Evolutionary conservation across 2,797 vertebrate species (phyloP), one percentile per base, ranked within the genome.

Genomic region (Bovichtus diacanthus): DNA sequence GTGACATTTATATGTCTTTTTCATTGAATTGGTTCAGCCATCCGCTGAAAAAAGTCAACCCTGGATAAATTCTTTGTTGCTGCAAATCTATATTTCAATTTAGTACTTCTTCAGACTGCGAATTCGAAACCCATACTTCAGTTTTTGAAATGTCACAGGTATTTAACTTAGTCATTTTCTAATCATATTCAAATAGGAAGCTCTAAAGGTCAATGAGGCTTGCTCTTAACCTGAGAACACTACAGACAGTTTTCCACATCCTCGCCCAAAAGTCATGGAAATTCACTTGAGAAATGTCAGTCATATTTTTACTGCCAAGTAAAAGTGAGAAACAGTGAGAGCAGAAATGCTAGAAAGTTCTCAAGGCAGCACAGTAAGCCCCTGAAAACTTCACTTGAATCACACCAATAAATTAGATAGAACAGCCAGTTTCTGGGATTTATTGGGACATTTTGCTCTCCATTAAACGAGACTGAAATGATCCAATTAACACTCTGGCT

Each of bases 91-190:
- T 53, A 80, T 86, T 86, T 82, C 84, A 85, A 79, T 72, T 71
- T 13, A 46, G 19, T 81, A 25, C 78, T 76, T 69, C 43, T 36
- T 55, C 54, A 60, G 55, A 58, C 44, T 65, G 56, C 79, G 76
- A 80, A 68, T 84, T 83, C 73, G 25, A 63, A 61, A 34, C 72
- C 50, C 62, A 56, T 7, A 70, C 74, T 84, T 81, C 59, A 76
- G 43, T 74, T 89, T 85, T 78, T 78, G 11, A 93, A 94, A 93
- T 94, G 92, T 94, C 92, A 94, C 85, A 90, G 87, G 82, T 91
- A 91, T 90, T 93, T 91, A 90, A 87, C 81, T 77, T 58, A 69
- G 65, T 70, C 65, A 82, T 81, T 86, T 89, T 81, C 63, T 86
- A 90, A 93, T 92, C 86, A 91, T 53, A 89, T 86, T 91, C 81